Evolutionary conservation across 2,113 vertebrate species (phyloP).

Genomic region (Athene cunicularia): DNA sequence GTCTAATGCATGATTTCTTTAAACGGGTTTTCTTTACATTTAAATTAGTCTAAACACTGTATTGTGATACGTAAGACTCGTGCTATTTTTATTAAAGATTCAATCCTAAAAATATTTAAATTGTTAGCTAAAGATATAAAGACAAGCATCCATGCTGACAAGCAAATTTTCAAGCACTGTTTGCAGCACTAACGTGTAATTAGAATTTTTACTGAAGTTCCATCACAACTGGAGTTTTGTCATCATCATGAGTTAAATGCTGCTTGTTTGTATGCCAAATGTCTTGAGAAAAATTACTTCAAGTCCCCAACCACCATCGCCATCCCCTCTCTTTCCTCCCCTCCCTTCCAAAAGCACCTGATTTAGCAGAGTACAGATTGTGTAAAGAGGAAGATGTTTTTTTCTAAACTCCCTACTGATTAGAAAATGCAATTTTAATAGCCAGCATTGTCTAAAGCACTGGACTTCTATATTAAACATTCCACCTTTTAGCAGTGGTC

Average conservation of each 20-base stretch:
- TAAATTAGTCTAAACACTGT: background rate
- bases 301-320: background rate
- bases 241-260: background rate
- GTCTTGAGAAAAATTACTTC: background rate
- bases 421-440: background rate
- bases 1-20: background rate
- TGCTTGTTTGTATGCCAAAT: background rate
- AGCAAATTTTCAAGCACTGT: background rate
- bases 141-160: background rate
- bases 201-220: background rate
- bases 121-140: background rate
- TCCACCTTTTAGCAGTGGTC: background rate
- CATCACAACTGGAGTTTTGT: background rate
- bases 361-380: background rate
- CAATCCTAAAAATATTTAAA: background rate
- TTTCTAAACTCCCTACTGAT: background rate
- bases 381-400: background rate
- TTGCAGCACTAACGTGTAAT: background rate
- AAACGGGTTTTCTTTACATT: conserved; percentile 9
- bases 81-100: background rate
- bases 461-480: background rate
- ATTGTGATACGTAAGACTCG: background rate
- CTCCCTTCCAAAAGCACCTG: background rate
- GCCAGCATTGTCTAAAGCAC: background rate
- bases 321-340: background rate